Conservation (phyloP, 2,797 vertebrate genomes). For the Lithobates sylvaticus region DNA sequence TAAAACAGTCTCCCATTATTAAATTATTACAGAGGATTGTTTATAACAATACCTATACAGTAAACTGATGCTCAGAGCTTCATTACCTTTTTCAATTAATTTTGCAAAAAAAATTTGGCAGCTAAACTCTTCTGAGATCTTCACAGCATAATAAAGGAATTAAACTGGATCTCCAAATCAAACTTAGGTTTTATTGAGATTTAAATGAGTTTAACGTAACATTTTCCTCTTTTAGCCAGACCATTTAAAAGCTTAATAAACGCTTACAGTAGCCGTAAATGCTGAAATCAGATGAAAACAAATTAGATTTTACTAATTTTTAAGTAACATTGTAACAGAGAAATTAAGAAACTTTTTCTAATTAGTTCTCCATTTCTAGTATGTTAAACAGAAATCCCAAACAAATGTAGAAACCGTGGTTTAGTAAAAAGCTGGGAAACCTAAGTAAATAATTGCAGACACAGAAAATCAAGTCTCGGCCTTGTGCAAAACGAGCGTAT, state of each 20-base stretch:
- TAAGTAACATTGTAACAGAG: conserved; percentile 16
- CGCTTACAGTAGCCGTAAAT: neutral
- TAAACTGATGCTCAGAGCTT: conserved; percentile 30
- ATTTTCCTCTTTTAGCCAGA: conserved; percentile 17
- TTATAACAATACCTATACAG: conserved; percentile 4
- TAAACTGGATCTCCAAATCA: conserved; percentile 6
- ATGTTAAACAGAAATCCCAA: too few relatives aligned
- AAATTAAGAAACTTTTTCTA: neutral
- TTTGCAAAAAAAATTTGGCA: conserved; percentile 7
- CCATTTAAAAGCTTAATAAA: conserved; percentile 43
- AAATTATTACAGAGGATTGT: neutral
- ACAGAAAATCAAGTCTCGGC: too few relatives aligned
- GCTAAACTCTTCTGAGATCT: conserved; percentile 21
- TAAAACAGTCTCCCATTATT: neutral
- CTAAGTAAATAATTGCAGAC: too few relatives aligned
- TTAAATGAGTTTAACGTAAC: conserved; percentile 24
- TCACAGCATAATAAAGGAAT: conserved; percentile 6
- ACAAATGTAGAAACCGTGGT: too few relatives aligned
- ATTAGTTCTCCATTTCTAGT: too few relatives aligned
- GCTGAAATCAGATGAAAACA: conserved; percentile 20
- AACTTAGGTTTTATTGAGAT: conserved; percentile 46
- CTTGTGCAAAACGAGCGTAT: too few relatives aligned
- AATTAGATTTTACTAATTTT: conserved; percentile 30
- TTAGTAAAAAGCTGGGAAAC: too few relatives aligned
- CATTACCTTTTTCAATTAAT: conserved; percentile 33